Evolutionary conservation across 2,888 invertebrate genomes (phyloP), one percentile per base, ranked within the genome.

Genomic region (Epinotia ramella): DNA sequence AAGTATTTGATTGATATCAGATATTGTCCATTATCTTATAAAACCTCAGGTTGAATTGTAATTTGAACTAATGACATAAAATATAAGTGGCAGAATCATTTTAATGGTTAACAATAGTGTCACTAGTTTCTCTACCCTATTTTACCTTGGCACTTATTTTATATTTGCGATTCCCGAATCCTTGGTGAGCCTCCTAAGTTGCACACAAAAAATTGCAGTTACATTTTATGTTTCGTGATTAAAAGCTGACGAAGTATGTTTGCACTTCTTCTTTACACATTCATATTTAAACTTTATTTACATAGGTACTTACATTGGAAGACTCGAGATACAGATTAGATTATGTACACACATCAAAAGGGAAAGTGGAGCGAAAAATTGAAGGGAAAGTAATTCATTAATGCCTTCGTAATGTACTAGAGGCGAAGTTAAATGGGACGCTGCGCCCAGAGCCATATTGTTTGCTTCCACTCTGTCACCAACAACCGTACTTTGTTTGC

Each of bases 401-500:
- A 76, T 76, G 76, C 72, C 59, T 73, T 57, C 72, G 72, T 72
- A 72, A 77, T 73, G 72, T 77, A 72, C 77, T 46, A 53, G 67
- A 74, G 67, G 33, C 71, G 49, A 53, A 72, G 77, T 77, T 78
- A 72, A 77, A 75, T 77, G 68, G 73, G 57, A 69, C 71, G 64
- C 66, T 68, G 69, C 28, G 64, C 64, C 53, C 66, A 64, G 49
- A 56, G 46, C 28, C 56, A 63, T 64, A 71, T 77, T 77, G 76
- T 77, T 78, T 77, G 73, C 72, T 28, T 60, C 78, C 66, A 76
- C 73, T 72, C 70, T 74, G 71, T 46, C 64, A 73, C 73, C 73
- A 44, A 76, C 73, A 73, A 68, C 73, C 68, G 46, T 46, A 71
- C 67, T 78, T 78, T 81, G 75, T 80, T 79, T 81, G 62, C 76